Evolutionary conservation across 2,113 vertebrate species (phyloP), one percentile per base, ranked within the genome.

Genomic region (Atlantisia rogersi): DNA sequence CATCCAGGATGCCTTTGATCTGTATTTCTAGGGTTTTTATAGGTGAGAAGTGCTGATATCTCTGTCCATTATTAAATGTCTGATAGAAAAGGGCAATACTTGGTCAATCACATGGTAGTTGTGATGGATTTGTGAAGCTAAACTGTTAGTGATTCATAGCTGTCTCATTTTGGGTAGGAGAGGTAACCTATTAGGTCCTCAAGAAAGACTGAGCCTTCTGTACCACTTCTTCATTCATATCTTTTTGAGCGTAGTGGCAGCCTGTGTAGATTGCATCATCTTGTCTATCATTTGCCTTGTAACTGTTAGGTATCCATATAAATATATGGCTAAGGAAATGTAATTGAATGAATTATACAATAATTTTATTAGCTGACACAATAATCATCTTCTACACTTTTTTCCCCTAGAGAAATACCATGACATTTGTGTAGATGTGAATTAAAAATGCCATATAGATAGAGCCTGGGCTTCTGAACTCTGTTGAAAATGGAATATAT

Each of bases 401-500:
- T 58, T 53, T 6, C 24, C 64, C 62, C 32, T 69, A 69, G 91
- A 96, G 92, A 97, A 96, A 97, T 95, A 69, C 80, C 93, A 73
- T 94, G 93, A 95, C 94, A 96, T 95, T 95, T 95, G 85, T 94
- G 82, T 90, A 88, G 94, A 92, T 86, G 83, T 91, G 91, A 93
- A 96, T 96, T 91, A 94, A 96, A 96, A 96, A 96, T 95, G 85
- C 93, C 87, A 64, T 80, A 82, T 79, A 92, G 76, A 93, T 95
- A 93, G 52, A 40, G 53, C 77, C 74, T 91, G 75, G 93, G 94
- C 93, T 95, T 95, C 92, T 89, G 93, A 96, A 85, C 83, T 93
- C 90, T 83, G 53, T 67, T 86, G 81, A 90, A 90, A 94, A 92
- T 83, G 76, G 81, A 96, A 82, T 94, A 86, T 82, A 92, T 95